Base-by-base conservation (phyloP, 53 echinoderm and acorn worm genomes). In the Patiria pectinifera region DNA sequence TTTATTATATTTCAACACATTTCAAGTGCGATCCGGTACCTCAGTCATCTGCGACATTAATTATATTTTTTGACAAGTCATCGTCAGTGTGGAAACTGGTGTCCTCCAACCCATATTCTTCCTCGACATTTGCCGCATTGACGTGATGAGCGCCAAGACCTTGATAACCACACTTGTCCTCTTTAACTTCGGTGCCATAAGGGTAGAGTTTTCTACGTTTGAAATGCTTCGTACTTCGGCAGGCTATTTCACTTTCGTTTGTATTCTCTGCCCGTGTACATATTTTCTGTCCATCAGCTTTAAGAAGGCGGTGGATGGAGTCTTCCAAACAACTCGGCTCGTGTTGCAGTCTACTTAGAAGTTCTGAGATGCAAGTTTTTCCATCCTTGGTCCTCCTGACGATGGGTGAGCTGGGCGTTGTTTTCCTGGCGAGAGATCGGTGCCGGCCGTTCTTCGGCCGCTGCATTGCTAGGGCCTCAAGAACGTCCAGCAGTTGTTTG, bases 401-500 rank as follows among this genome's bases (percentile, higher is more conserved):
- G 43, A 79, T 14, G 11, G 80, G 80, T 19, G 47, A 46, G 12
- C 4, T 13, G 12, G n/a, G 45, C 18, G 71, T 74, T 19, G 14
- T 69, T 16, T 48, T 45, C 21, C 23, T 78, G 19, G 21, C 80
- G 14, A 13, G 22, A 12, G 70, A 66, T 48, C 66, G 80, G 69
- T 48, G 80, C 63, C 78, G 45, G 24, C 80, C 90, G 23, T 62
- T 81, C 13, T 46, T 78, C 19, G 81, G 23, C 24, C 80, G 81
- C 6, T 81, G 90, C 23, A 22, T 66, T 13, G 90, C 90, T 11
- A 81, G 90, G 48, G 66, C 81, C n/a, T 89, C 80, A 14, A 89
- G 49, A 11, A 90, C 90, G 2, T 22, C 86, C 21, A 81, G 46
- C 21, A 90, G 81, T 48, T 80, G 80, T 80, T 81, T 26, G 66